Percentiles rank a stretch among this genome's conserved stretches.
Evolutionary conservation across 2,113 vertebrate genomes (phyloP).

Genomic region (Strigops habroptila): DNA sequence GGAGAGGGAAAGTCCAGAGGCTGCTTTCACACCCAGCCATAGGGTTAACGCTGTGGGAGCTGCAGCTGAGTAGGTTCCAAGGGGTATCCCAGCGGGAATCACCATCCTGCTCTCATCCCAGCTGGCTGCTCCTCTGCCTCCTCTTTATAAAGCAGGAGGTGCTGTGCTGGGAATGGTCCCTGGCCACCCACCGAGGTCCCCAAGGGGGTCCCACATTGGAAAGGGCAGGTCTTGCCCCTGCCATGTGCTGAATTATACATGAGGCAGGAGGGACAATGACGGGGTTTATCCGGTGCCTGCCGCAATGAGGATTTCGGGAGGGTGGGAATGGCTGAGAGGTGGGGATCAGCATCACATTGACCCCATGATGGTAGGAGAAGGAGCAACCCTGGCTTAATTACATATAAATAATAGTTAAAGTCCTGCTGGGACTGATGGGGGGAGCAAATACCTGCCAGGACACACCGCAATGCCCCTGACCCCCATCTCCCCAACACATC

Average conservation of each 20-base stretch:
- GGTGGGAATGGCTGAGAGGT: neutral
- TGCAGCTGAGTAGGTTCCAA: accelerated
- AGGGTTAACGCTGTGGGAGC: accelerated
- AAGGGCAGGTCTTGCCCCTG: neutral
- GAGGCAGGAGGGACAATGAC: neutral
- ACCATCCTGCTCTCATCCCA: neutral
- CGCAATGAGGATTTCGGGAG: neutral
- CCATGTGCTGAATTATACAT: neutral
- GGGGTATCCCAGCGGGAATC: neutral
- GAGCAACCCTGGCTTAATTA: neutral
- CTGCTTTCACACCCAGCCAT: neutral
- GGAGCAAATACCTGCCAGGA: neutral
- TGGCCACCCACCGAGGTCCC: neutral
- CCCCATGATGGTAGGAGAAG: neutral
- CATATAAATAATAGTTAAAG: neutral
- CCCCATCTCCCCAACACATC: neutral
- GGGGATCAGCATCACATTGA: neutral
- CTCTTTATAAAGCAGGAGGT: neutral
- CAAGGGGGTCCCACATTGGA: neutral
- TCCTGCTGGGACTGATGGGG: neutral
- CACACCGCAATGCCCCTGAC: neutral
- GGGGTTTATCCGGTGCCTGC: neutral
- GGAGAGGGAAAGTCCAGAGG: neutral
- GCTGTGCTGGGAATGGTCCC: neutral
- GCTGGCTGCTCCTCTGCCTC: neutral